A percentile compares a stretch with the other conserved stretches of the same genome.
Conservation (phyloP, 1,140 invertebrate species). For the Leguminivora glycinivorella region DNA sequence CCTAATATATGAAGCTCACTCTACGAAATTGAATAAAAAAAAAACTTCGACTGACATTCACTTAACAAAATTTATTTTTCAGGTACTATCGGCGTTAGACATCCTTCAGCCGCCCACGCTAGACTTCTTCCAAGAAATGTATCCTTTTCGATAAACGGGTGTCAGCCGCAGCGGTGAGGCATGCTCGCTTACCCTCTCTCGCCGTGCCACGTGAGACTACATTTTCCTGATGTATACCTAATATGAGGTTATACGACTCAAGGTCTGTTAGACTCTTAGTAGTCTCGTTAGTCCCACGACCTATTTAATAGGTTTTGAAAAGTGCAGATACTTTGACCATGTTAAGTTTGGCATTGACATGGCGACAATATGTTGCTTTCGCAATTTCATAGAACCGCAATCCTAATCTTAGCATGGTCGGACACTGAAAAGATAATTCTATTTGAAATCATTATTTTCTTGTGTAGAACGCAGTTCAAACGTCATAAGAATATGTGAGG, state of each 20-base stretch:
- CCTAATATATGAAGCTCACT: neutral
- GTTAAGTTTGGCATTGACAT: neutral
- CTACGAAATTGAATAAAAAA: neutral
- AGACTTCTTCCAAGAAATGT: conserved; percentile 99
- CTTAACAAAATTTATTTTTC: conserved; percentile 51
- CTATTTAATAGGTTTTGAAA: no score
- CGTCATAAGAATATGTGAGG: neutral
- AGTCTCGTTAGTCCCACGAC: no score
- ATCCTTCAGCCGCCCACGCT: conserved; percentile 97
- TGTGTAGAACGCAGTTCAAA: neutral
- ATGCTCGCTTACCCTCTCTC: neutral
- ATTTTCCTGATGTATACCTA: neutral
- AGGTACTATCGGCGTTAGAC: conserved; percentile 97
- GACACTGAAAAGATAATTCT: no score
- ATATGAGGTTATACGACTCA: no score
- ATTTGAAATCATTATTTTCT: neutral
- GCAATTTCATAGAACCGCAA: neutral
- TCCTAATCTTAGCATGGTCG: no score
- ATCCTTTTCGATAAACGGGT: conserved; percentile 85
- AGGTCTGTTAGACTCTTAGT: no score
- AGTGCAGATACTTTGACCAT: no score
- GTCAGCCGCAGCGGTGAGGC: neutral
- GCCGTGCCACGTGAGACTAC: neutral
- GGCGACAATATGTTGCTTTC: neutral
- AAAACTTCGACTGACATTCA: neutral